Conservation (phyloP, 2,797 vertebrate species). For the Antrozous pallidus region DNA sequence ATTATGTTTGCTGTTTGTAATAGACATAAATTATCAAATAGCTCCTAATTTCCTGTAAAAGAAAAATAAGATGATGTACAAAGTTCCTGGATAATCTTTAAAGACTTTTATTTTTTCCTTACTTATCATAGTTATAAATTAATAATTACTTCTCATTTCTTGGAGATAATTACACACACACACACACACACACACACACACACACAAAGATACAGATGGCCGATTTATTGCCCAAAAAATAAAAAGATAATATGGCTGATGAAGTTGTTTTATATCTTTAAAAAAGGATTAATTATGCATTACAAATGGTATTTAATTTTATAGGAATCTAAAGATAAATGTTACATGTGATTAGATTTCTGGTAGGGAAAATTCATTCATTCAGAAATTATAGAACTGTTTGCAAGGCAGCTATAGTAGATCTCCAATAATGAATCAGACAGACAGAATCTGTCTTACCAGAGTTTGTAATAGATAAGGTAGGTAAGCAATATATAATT, state of each 20-base stretch:
- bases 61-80: neutral
- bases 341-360: neutral
- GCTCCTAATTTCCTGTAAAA: neutral
- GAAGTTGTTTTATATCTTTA: neutral
- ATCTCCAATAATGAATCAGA: neutral
- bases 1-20: slow-evolving; percentile 1
- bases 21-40: neutral
- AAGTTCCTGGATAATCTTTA: neutral
- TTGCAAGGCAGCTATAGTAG: neutral
- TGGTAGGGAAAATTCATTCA: neutral
- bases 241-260: neutral
- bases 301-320: slow-evolving; percentile 2
- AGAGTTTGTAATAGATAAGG: neutral
- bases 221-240: neutral
- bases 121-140: neutral
- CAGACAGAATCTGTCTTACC: neutral
- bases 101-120: neutral
- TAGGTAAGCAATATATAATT: neutral
- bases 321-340: neutral
- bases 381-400: slow-evolving; percentile 1
- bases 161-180: neutral
- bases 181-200: neutral
- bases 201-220: neutral
- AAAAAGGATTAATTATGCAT: neutral
- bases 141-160: neutral